Evolutionary conservation across 2,113 vertebrate species (phyloP).

Genomic region (Tupaia tana): DNA sequence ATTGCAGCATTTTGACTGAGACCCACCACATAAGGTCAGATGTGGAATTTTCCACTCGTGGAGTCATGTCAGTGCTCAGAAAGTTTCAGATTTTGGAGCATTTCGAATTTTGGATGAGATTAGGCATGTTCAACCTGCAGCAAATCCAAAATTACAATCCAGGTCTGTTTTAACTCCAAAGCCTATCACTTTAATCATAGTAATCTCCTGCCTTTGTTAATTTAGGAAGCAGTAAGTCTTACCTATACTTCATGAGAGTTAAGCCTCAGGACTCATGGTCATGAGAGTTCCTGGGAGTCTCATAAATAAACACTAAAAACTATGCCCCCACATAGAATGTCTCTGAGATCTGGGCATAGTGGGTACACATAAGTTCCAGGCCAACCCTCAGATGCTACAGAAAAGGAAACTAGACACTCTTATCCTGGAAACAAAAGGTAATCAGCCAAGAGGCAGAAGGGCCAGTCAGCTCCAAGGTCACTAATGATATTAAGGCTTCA

Average conservation of each 20-base stretch:
- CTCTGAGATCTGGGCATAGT: background rate
- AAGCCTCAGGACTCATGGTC: conserved; percentile 38
- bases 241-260: conserved; percentile 17
- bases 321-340: background rate
- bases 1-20: too few relatives aligned
- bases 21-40: too few relatives aligned
- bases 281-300: background rate
- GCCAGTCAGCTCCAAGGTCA: background rate
- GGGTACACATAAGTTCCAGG: background rate
- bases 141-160: conserved; percentile 44
- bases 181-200: background rate
- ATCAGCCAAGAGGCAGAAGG: background rate
- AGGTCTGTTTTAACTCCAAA: background rate
- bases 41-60: too few relatives aligned
- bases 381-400: background rate
- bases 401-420: background rate
- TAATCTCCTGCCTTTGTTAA: background rate
- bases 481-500: background rate
- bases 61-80: too few relatives aligned
- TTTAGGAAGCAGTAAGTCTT: background rate
- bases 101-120: too few relatives aligned
- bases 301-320: conserved; percentile 44
- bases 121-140: background rate
- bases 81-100: too few relatives aligned
- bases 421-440: conserved; percentile 17